Evolutionary conservation across 37 sponge, comb jelly and placozoan genomes (phyloP).

Genomic region (Amphimedon queenslandica): DNA sequence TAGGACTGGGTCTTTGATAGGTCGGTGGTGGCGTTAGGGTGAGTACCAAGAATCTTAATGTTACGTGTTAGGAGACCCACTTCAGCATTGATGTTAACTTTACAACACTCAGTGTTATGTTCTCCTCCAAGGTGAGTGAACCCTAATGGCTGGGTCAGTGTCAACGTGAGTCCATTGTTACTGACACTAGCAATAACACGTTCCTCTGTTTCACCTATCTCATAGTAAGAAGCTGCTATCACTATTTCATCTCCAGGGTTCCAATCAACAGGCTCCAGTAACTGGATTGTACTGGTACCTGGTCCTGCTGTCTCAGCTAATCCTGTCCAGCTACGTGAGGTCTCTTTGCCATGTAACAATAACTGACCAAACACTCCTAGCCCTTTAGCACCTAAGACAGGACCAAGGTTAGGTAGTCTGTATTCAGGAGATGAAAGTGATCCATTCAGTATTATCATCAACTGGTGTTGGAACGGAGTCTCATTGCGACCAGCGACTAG

Average conservation of each 20-base stretch:
- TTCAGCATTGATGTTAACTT: slow-evolving; percentile 56
- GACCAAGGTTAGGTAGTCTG: slow-evolving; percentile 7
- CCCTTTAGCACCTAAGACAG: slow-evolving; percentile 72
- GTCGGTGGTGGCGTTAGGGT: slow-evolving; percentile 26
- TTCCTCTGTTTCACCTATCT: slow-evolving; percentile 59
- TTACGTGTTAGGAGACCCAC: slow-evolving; percentile 78
- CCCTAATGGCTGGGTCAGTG: slow-evolving; percentile 43
- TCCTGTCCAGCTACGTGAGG: slow-evolving; percentile 38
- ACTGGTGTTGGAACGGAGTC: slow-evolving; percentile 58
- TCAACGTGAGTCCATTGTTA: slow-evolving; percentile 10
- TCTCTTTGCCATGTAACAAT: slow-evolving; percentile 54
- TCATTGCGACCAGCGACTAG: slow-evolving; percentile 68
- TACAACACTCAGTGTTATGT: neutral
- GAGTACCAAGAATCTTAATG: slow-evolving; percentile 63
- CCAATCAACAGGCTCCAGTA: slow-evolving; percentile 55
- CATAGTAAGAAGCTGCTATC: slow-evolving; percentile 73
- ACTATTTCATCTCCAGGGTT: slow-evolving; percentile 62
- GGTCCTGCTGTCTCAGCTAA: slow-evolving; percentile 24
- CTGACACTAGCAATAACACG: slow-evolving; percentile 26
- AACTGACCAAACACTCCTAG: slow-evolving; percentile 85
- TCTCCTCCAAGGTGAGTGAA: slow-evolving; percentile 48
- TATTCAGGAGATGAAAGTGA: slow-evolving; percentile 37
- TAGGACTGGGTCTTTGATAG: slow-evolving; percentile 63
- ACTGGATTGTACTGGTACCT: slow-evolving; percentile 15
- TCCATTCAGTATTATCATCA: slow-evolving; percentile 69